Evolutionary conservation across 2,113 vertebrate species (phyloP).

Genomic region (Enhydra lutris): DNA sequence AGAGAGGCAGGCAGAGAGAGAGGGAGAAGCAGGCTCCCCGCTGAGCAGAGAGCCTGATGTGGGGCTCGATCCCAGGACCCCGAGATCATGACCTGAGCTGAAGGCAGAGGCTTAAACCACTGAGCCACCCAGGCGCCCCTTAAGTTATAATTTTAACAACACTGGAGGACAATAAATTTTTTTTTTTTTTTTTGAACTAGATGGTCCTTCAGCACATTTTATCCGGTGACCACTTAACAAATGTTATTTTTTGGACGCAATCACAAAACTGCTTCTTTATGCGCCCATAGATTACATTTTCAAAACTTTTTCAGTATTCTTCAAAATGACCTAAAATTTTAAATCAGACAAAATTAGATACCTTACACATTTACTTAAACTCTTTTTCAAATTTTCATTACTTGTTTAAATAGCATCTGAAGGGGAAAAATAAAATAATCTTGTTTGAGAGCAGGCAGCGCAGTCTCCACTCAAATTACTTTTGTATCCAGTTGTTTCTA

Average conservation of each 20-base stretch:
- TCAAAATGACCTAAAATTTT: slow-evolving; percentile 4
- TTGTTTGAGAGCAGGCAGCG: not conserved
- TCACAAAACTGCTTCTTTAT: not conserved
- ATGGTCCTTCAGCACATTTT: not conserved
- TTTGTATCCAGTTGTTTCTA: not conserved
- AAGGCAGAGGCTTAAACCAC: too few species aligned
- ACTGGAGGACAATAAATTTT: not conserved
- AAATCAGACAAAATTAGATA: not conserved
- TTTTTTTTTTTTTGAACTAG: not conserved
- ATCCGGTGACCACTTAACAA: not conserved
- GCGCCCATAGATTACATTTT: not conserved
- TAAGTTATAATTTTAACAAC: not conserved
- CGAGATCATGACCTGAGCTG: too few species aligned
- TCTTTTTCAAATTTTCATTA: slow-evolving; percentile 11
- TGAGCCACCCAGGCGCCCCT: too few species aligned
- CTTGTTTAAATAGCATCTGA: not conserved
- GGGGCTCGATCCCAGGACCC: too few species aligned
- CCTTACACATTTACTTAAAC: not conserved
- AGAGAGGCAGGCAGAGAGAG: too few species aligned
- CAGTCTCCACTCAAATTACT: not conserved
- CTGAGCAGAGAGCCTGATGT: too few species aligned
- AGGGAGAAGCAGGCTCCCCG: too few species aligned
- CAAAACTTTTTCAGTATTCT: not conserved
- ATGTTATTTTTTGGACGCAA: not conserved
- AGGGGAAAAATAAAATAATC: not conserved